Conservation (phyloP, 2,888 invertebrate species). For the Pristionchus maxplancki region DNA sequence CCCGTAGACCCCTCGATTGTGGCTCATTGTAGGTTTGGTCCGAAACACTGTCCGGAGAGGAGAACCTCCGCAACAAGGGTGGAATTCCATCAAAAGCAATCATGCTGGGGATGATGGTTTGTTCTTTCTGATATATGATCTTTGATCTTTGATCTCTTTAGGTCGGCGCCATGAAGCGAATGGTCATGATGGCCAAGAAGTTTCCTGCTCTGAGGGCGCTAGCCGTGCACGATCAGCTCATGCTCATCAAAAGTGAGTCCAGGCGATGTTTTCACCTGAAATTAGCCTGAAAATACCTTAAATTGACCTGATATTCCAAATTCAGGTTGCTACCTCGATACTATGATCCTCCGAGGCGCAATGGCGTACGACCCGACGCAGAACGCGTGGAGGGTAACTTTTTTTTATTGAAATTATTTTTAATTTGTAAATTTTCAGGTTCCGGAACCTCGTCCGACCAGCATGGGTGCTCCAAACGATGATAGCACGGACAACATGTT, state of each 20-base stretch:
- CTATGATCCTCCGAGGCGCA: constrained; percentile 94
- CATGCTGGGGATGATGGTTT: too few species aligned
- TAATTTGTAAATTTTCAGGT: too few species aligned
- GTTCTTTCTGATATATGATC: not conserved
- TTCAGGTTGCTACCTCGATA: constrained; percentile 88
- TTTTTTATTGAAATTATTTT: not conserved
- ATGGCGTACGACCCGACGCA: constrained; percentile 91
- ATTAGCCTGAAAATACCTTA: not conserved
- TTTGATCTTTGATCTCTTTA: constrained; percentile 34
- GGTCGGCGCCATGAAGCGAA: constrained; percentile 90
- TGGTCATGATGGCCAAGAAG: constrained; percentile 82
- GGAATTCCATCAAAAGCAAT: too few species aligned
- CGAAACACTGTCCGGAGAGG: too few species aligned
- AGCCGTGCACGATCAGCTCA: constrained; percentile 93
- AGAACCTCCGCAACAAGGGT: too few species aligned
- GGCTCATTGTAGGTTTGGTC: too few species aligned
- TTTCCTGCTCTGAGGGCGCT: constrained; percentile 89
- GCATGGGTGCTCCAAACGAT: constrained; percentile 41
- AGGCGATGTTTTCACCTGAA: too few species aligned
- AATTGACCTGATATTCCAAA: not conserved
- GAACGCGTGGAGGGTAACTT: constrained; percentile 85
- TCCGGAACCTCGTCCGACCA: constrained; percentile 75
- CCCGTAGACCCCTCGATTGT: too few species aligned
- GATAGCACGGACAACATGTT: constrained; percentile 42
- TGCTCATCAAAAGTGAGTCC: constrained; percentile 86